Evolutionary conservation across 2,888 invertebrate genomes (phyloP).

Genomic region (Odontomyia ornata): DNA sequence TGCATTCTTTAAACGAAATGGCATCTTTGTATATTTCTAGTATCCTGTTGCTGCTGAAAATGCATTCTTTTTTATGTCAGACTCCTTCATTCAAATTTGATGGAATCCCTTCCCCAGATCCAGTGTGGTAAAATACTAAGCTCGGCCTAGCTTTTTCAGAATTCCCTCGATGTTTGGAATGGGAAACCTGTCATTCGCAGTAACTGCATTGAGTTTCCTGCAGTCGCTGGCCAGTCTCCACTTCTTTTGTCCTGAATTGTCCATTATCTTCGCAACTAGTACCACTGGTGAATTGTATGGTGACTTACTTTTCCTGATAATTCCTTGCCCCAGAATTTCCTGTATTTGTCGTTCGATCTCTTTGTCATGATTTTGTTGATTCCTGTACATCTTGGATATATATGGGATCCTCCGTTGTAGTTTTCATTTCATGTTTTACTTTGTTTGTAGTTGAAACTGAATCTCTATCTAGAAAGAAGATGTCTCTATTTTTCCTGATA

Average conservation of each 20-base stretch:
- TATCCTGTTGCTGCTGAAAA: constrained; percentile 50
- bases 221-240: constrained; percentile 19
- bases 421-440: constrained; percentile 20
- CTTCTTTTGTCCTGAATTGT: constrained; percentile 12
- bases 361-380: constrained; percentile 24
- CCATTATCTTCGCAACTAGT: constrained; percentile 14
- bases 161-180: constrained; percentile 25
- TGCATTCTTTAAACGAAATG: constrained; percentile 50
- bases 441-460: neutral
- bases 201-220: constrained; percentile 14
- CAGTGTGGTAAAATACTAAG: constrained; percentile 38
- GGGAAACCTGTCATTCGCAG: constrained; percentile 12
- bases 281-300: constrained; percentile 23
- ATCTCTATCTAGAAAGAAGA: constrained; percentile 24
- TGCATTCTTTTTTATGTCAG: constrained; percentile 49
- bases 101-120: constrained; percentile 36
- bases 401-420: constrained; percentile 29
- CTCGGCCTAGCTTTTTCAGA: constrained; percentile 21
- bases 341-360: constrained; percentile 18
- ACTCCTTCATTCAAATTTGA: constrained; percentile 28
- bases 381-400: constrained; percentile 19
- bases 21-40: constrained; percentile 49
- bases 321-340: constrained; percentile 15
- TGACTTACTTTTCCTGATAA: constrained; percentile 19
- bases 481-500: too few species aligned